These are phyloP conservation scores for Heterocephalus glaber DNA, from an alignment of 2,113 vertebrate species.

Conservation along the genomic window DNA sequence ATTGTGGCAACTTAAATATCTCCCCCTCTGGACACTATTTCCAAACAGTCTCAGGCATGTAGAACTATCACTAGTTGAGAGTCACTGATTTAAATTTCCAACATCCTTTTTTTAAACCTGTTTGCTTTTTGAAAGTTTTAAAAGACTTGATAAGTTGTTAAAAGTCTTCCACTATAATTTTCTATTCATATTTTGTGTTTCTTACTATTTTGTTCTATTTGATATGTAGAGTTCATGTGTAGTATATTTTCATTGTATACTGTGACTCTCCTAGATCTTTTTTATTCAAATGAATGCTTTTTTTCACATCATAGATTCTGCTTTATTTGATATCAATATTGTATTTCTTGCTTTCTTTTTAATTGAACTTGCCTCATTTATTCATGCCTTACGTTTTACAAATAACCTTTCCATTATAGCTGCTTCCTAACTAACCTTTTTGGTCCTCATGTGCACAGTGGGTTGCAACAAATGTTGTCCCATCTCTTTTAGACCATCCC, in stretches of 20 bases:
- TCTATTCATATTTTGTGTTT: neutral
- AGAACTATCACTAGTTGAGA: neutral
- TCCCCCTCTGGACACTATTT: accelerated
- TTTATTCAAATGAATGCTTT: neutral
- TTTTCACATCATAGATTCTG: neutral
- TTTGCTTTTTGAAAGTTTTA: neutral
- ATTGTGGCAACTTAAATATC: neutral
- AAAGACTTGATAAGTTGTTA: neutral
- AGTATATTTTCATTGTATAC: neutral
- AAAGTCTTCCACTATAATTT: neutral
- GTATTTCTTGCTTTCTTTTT: neutral
- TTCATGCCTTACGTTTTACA: neutral
- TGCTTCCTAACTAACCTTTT: neutral
- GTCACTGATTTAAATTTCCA: neutral
- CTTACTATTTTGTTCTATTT: conserved; percentile 1
- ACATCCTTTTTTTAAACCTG: neutral
- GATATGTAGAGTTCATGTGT: neutral
- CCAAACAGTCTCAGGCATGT: neutral
- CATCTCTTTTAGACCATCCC: neutral
- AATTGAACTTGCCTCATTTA: neutral
- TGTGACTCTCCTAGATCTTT: neutral
- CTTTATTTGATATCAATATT: neutral
- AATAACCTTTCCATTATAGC: neutral
- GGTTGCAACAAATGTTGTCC: neutral
- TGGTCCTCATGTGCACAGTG: neutral